Evolutionary conservation across 2,797 vertebrate species (phyloP), one percentile per base, ranked within the genome.

Genomic region (Dipus sagitta): DNA sequence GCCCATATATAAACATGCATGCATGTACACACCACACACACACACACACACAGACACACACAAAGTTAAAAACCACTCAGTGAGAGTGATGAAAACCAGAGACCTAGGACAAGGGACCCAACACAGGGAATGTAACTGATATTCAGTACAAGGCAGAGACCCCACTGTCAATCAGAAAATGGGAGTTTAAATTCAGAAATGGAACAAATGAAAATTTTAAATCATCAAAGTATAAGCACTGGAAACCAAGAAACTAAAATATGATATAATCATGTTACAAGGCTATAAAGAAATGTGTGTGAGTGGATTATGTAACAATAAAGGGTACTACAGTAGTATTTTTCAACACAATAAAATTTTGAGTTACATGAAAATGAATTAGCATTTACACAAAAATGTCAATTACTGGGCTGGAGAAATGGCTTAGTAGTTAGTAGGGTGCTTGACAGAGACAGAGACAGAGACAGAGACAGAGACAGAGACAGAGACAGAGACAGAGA

Each of bases 381-480:
- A 38, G 58, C 82, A 20, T 67, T 79, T 68, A 75, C 9, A 90
- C 70, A 86, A 93, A 94, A 90, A 92, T 78, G 47, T 60, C 62
- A 81, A 72, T 84, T 93, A 58, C 24, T 82, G 34, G 28, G 14
- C 67, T 78, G 47, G 47, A 47, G 47, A 47, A 47, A 47, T 47
- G 47, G 47, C 11, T 47, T 47, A 47, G 47, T 11, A 7, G 47
- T 47, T 47, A n/a, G n/a, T n/a, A 47, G 1, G 11, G 47, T 47
- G 47, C 47, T 47, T 47, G 47, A 5, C 47, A 7, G 11, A 9
- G 47, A 47, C n/a, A n/a, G n/a, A n/a, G n/a, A n/a, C n/a, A n/a
- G n/a, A n/a, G n/a, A n/a, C n/a, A n/a, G n/a, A n/a, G n/a, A n/a
- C n/a, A n/a, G n/a, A n/a, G n/a, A n/a, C n/a, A n/a, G n/a, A n/a